phyloP scores from a whole-genome alignment of 2,888 invertebrate genomes.

The Nomada goodeniana region DNA sequence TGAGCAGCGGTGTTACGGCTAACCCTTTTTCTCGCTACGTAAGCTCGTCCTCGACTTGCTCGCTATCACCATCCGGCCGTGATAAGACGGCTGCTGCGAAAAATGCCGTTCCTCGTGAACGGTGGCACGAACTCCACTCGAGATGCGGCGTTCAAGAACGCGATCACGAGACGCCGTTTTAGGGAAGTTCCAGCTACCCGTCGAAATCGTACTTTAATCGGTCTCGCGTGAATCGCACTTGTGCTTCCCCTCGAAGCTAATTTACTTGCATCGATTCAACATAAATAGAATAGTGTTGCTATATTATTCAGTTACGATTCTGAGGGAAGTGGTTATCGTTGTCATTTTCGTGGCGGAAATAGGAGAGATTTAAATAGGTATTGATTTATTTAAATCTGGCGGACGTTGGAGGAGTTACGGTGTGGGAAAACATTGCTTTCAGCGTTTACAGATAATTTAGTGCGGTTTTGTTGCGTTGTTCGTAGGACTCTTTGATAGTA shows the following conservation, averaged over 20 bases:
- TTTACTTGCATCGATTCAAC: background rate
- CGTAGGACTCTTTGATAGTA: too few species aligned
- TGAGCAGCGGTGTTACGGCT: conserved; percentile 45
- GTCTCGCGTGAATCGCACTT: background rate
- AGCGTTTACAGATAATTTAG: too few species aligned
- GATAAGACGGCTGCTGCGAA: conserved; percentile 67
- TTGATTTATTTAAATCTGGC: too few species aligned
- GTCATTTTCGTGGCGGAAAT: too few species aligned
- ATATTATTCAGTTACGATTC: too few species aligned
- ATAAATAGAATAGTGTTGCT: too few species aligned
- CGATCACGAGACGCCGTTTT: conserved; percentile 12
- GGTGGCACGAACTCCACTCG: conserved; percentile 34
- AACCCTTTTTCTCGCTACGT: conserved; percentile 67
- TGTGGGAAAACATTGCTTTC: too few species aligned
- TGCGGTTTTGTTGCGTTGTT: too few species aligned
- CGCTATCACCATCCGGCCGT: conserved; percentile 62
- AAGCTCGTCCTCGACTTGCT: conserved; percentile 66
- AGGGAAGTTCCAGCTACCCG: conserved; percentile 15
- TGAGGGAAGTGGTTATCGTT: too few species aligned
- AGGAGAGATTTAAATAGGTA: too few species aligned
- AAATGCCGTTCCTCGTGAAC: conserved; percentile 59
- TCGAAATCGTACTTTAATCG: background rate
- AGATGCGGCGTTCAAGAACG: conserved; percentile 12
- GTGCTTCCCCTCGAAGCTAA: background rate
- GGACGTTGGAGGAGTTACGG: too few species aligned